Evolutionary conservation across 2,797 vertebrate species (phyloP).

Genomic region (Sebastes flavidus): DNA sequence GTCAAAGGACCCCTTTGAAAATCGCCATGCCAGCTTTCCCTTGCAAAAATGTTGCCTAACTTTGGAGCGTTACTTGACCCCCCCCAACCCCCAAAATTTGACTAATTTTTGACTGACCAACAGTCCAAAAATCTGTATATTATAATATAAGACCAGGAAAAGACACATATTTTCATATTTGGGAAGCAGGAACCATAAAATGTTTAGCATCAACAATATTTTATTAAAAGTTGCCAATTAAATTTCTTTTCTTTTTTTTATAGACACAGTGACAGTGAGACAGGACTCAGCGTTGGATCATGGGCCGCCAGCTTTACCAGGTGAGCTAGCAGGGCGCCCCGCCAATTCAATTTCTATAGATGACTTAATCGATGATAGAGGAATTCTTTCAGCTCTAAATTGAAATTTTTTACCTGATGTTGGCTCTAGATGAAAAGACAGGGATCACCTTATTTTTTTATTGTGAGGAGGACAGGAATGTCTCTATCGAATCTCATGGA

Average conservation of each 20-base stretch:
- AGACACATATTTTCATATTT: neutral
- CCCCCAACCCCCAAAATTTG: too few relatives aligned
- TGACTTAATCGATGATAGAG: neutral
- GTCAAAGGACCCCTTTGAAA: too few relatives aligned
- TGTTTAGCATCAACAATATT: neutral
- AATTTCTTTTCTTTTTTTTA: fast-evolving
- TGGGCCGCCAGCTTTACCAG: too few relatives aligned
- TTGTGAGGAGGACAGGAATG: neutral
- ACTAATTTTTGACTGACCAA: too few relatives aligned
- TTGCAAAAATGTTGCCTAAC: fast-evolving
- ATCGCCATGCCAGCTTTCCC: too few relatives aligned
- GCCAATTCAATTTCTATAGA: neutral
- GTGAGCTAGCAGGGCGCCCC: fast-evolving
- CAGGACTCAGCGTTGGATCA: too few relatives aligned
- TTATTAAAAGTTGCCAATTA: neutral
- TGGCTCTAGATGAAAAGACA: neutral
- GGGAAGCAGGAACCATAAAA: neutral
- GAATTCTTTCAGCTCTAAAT: neutral
- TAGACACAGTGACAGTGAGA: too few relatives aligned
- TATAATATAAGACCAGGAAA: neutral
- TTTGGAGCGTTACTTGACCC: too few relatives aligned
- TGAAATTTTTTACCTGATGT: neutral
- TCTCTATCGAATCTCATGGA: neutral
- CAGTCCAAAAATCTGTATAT: neutral
- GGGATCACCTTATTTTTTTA: neutral